A percentile compares a stretch with the other conserved stretches of the same genome.
Conservation (phyloP, 2,888 invertebrate genomes). For the Epirrhoe tristata region DNA sequence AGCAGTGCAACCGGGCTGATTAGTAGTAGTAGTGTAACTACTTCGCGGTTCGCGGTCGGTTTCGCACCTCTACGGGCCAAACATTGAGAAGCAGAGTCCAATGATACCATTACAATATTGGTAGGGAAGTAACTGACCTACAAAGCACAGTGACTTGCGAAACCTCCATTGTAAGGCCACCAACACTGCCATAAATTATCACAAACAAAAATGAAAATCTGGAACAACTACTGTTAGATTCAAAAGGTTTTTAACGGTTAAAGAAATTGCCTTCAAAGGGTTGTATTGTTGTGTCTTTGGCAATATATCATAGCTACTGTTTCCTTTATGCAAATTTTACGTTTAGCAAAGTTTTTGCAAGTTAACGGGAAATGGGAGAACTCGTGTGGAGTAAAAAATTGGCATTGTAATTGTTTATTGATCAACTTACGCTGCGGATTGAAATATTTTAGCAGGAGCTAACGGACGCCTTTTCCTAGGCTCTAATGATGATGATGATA, state of each 20-base stretch:
- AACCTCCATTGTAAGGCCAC: constrained; percentile 62
- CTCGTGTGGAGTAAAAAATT: background rate
- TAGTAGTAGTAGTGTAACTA: too few species aligned
- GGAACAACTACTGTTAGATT: constrained; percentile 70
- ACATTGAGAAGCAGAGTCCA: constrained; percentile 60
- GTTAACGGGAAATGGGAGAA: constrained; percentile 12
- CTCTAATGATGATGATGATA: too few species aligned
- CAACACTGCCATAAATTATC: constrained; percentile 77
- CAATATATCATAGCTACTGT: constrained; percentile 56
- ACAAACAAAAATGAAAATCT: constrained; percentile 57
- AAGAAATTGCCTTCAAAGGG: constrained; percentile 56
- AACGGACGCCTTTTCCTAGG: too few species aligned
- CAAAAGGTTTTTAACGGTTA: constrained; percentile 48
- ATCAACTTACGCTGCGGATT: background rate
- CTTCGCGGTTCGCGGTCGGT: too few species aligned
- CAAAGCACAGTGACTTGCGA: constrained; percentile 80
- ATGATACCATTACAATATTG: constrained; percentile 57
- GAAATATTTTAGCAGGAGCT: too few species aligned
- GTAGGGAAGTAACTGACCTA: constrained; percentile 75
- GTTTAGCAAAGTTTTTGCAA: constrained; percentile 30
- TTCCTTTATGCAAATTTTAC: constrained; percentile 38
- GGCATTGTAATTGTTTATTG: background rate
- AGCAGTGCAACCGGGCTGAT: too few species aligned
- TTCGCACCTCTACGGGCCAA: background rate
- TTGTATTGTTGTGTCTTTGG: constrained; percentile 57